Base-by-base conservation (phyloP, 2,888 invertebrate species). In the Tridacna crocea region DNA sequence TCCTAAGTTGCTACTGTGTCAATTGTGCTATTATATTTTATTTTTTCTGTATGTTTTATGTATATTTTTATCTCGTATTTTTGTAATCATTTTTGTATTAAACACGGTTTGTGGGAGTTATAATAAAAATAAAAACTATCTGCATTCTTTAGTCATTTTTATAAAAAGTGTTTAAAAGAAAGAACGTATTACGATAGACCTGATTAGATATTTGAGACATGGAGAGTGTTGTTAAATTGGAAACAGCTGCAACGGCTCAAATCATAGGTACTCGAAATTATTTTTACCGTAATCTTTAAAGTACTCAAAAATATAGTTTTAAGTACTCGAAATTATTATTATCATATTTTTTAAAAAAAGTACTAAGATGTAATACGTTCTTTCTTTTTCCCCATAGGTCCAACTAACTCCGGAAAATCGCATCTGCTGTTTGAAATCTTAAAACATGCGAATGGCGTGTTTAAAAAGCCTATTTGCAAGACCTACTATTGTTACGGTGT, bases 401-500 rank as follows among this genome's bases (percentile, higher is more conserved):
- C 77, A 15, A 76, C 27, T 17, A 48, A 63, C n/a, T 66, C 68
- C 11, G 76, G 76, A 55, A 76, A 76, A 48, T 19, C 68, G 1
- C 17, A 15, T 13, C 36, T 76, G 1, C 13, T 76, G 12, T 76
- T 55, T 36, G 48, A 68, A 48, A 47, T 65, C 3, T 46, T 76
- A 26, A 48, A 55, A 68, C 55, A 76, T 22, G 36, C 27, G 6
- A 22, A 77, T 60, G 77, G 72, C 15, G 13, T 70, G 26, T 77
- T 77, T 47, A 70, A 12, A 22, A n/a, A 17, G 0, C 77, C 77
- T 0, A 48, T 68, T 6, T 58, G 24, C 13, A 58, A 36, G 47
- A 77, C 55, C n/a, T 60, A 60, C 24, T 77, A 27, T 61, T 72
- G 72, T 60, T 77, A 72, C 26, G 48, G 77, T 24, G 77, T 77